phyloP scores from a whole-genome alignment of 92 coral and sea anemone genomes.

The Bergia puertoricense region DNA sequence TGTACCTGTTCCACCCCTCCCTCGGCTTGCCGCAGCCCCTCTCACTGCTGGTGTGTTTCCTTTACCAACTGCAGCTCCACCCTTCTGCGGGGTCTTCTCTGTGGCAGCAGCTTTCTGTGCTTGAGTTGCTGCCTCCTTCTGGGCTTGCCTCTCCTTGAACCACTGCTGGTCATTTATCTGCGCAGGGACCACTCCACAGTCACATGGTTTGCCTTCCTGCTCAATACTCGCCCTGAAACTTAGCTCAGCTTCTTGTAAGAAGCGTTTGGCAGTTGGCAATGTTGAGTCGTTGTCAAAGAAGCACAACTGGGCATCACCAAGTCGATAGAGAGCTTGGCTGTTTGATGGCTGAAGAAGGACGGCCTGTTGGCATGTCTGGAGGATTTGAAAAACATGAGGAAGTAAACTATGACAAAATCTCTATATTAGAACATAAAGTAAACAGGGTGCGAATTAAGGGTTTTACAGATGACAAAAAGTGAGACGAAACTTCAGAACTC shows the following conservation, averaged over 20 bases:
- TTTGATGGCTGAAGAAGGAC: slow-evolving; percentile 85
- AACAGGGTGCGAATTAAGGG: too few species aligned
- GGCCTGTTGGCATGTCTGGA: slow-evolving; percentile 93
- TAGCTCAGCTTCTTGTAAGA: slow-evolving; percentile 81
- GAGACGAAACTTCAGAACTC: too few species aligned
- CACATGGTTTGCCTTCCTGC: slow-evolving; percentile 78
- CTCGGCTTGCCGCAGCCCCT: slow-evolving; percentile 52
- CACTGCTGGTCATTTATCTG: slow-evolving; percentile 77
- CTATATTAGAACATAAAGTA: too few species aligned
- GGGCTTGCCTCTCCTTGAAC: slow-evolving; percentile 79
- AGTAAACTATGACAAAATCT: too few species aligned
- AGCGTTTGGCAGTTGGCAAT: slow-evolving; percentile 49
- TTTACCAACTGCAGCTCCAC: slow-evolving; percentile 44
- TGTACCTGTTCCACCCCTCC: slow-evolving; percentile 46
- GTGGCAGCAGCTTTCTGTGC: slow-evolving; percentile 42
- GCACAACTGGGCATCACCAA: slow-evolving; percentile 91
- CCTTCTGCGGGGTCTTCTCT: slow-evolving; percentile 49
- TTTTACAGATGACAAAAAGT: too few species aligned
- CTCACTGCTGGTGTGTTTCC: slow-evolving; percentile 43
- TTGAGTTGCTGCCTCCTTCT: slow-evolving; percentile 55
- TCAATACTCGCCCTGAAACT: slow-evolving; percentile 87
- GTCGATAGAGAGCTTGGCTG: slow-evolving; percentile 84
- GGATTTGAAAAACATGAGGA: neutral
- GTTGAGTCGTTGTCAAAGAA: slow-evolving; percentile 82
- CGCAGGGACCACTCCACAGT: slow-evolving; percentile 67